These are phyloP conservation scores for Vesta saturnalis DNA, from an alignment of 2,888 invertebrate species.

Conservation along the genomic window DNA sequence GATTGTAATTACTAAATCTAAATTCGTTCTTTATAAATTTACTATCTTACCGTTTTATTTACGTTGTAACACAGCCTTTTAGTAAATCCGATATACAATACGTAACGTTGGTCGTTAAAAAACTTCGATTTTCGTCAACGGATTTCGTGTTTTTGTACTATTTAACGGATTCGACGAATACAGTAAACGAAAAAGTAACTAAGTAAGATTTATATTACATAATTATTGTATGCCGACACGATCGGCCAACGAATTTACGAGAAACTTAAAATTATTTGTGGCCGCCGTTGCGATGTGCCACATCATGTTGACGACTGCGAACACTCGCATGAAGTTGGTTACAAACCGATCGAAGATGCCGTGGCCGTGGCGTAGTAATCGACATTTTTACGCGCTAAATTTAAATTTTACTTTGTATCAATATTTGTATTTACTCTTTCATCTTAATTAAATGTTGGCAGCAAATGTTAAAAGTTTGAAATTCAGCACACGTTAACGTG, in stretches of 20 bases:
- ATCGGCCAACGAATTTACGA: slow-evolving; percentile 57
- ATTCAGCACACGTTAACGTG: no score
- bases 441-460: background rate
- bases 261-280: slow-evolving; percentile 62
- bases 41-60: slow-evolving; percentile 50
- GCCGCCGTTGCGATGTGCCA: slow-evolving; percentile 63
- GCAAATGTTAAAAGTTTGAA: no score
- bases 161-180: slow-evolving; percentile 58
- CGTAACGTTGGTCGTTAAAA: slow-evolving; percentile 52
- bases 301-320: slow-evolving; percentile 64
- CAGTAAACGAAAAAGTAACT: slow-evolving; percentile 57
- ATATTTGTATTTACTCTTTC: background rate
- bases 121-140: slow-evolving; percentile 59
- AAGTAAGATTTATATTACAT: slow-evolving; percentile 60
- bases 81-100: slow-evolving; percentile 52
- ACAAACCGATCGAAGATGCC: slow-evolving; percentile 43
- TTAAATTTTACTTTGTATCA: slow-evolving; percentile 43
- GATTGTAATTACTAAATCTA: slow-evolving; percentile 8
- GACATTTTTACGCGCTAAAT: slow-evolving; percentile 47
- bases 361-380: slow-evolving; percentile 31
- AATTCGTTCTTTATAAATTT: slow-evolving; percentile 19
- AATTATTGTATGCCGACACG: slow-evolving; percentile 59
- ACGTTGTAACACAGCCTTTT: slow-evolving; percentile 54
- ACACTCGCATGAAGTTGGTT: slow-evolving; percentile 51
- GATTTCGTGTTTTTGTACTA: slow-evolving; percentile 62